These are phyloP conservation scores for Phortica okadai DNA, from an alignment of 2,888 invertebrate genomes.

Conservation along the genomic window DNA sequence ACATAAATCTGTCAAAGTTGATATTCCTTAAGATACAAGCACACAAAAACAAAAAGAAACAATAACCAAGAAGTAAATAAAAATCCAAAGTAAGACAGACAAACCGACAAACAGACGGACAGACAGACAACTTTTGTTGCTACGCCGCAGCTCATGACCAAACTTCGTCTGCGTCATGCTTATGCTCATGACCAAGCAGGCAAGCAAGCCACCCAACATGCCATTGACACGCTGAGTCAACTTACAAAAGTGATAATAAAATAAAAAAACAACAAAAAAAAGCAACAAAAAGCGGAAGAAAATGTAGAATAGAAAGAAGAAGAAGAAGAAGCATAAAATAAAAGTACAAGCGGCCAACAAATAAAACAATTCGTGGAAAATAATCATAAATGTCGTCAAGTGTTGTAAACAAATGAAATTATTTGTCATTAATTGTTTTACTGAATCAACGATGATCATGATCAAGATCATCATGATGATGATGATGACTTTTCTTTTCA, in stretches of 20 bases:
- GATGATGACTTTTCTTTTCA: no score
- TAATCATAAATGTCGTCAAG: slow-evolving; percentile 15
- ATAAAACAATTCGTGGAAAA: background rate
- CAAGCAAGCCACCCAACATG: no score
- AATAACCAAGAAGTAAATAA: background rate
- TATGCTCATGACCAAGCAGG: no score
- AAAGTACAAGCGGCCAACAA: slow-evolving; percentile 1
- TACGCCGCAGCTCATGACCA: background rate
- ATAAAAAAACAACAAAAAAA: no score
- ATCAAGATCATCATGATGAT: no score
- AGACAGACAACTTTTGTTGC: background rate
- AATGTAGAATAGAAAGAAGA: no score
- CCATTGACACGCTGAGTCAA: no score
- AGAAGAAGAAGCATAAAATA: background rate
- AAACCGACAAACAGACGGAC: background rate
- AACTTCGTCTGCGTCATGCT: no score
- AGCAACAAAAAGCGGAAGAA: background rate
- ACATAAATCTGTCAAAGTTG: slow-evolving; percentile 27
- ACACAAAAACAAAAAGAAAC: background rate
- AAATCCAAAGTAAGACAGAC: background rate
- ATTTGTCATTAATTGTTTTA: slow-evolving; percentile 17
- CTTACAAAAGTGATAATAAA: no score
- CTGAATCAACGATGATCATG: no score
- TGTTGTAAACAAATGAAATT: slow-evolving; percentile 26
- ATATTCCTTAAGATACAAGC: slow-evolving; percentile 15